phyloP scores from a whole-genome alignment of 2,797 vertebrate species.

The Poeciliopsis presidionis region DNA sequence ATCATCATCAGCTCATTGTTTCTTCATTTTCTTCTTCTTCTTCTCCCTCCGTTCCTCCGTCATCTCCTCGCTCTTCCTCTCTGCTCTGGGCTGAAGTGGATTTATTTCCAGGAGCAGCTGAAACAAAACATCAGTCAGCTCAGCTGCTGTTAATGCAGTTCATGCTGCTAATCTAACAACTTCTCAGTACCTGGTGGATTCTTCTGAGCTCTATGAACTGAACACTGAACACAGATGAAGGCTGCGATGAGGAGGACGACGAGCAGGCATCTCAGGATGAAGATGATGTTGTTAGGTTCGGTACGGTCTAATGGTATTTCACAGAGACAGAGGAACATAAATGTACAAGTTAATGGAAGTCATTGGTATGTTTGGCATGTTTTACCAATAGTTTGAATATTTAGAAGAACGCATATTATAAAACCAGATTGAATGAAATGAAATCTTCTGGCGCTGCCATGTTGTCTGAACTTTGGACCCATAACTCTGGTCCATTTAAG shows the following conservation, averaged over 20 bases:
- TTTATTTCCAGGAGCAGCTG: conserved; percentile 10
- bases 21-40: not conserved
- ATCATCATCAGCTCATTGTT: not conserved
- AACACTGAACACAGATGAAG: conserved; percentile 3
- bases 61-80: not conserved
- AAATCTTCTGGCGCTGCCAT: not conserved
- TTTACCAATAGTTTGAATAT: not conserved
- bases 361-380: not conserved
- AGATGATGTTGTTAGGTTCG: not conserved
- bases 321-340: not conserved
- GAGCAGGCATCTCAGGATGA: conserved; percentile 20
- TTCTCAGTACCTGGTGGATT: not conserved
- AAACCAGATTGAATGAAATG: not conserved
- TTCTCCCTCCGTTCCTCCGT: not conserved
- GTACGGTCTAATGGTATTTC: rapidly evolving
- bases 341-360: not conserved
- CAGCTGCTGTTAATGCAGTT: not conserved
- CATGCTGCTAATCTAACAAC: no score
- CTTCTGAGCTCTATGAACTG: not conserved
- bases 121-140: conserved; percentile 9
- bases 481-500: not conserved
- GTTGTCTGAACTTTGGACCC: not conserved
- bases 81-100: not conserved
- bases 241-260: not conserved
- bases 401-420: not conserved